Evolutionary conservation across 2,888 invertebrate species (phyloP).

Genomic region (Empis livida): DNA sequence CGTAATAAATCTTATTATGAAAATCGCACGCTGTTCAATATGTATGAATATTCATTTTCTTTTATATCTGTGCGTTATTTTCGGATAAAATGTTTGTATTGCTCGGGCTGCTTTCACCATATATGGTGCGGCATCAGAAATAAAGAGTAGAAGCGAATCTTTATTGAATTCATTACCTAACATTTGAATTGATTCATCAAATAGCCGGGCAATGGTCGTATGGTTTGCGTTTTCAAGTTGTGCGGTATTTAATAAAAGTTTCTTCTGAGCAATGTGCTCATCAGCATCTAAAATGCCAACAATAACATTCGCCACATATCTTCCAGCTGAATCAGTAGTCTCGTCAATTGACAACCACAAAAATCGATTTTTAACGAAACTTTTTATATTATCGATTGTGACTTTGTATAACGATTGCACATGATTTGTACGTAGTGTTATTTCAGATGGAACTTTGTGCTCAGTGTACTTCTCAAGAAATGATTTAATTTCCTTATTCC

Average conservation of each 20-base stretch:
- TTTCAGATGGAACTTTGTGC: background rate
- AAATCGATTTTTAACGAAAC: background rate
- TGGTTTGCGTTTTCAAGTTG: constrained; percentile 2
- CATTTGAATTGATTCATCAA: constrained; percentile 4
- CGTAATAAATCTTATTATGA: background rate
- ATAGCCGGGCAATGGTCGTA: constrained; percentile 6
- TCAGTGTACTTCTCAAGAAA: background rate
- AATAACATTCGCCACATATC: background rate
- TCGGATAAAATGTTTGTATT: constrained; percentile 17
- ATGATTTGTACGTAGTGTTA: background rate
- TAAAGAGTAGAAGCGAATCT: background rate
- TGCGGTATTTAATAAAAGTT: background rate
- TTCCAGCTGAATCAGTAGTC: background rate
- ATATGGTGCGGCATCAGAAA: constrained; percentile 13
- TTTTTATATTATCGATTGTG: background rate
- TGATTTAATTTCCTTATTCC: background rate
- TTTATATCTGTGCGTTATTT: constrained; percentile 21
- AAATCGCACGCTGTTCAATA: background rate
- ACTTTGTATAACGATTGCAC: background rate
- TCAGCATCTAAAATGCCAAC: background rate
- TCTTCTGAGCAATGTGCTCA: background rate
- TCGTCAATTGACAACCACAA: constrained; percentile 1
- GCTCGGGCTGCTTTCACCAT: constrained; percentile 17
- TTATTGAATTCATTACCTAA: constrained; percentile 4
- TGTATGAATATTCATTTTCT: too few species aligned